Base-by-base conservation (phyloP, 2,888 invertebrate species). In the Scrobipalpa costella region DNA sequence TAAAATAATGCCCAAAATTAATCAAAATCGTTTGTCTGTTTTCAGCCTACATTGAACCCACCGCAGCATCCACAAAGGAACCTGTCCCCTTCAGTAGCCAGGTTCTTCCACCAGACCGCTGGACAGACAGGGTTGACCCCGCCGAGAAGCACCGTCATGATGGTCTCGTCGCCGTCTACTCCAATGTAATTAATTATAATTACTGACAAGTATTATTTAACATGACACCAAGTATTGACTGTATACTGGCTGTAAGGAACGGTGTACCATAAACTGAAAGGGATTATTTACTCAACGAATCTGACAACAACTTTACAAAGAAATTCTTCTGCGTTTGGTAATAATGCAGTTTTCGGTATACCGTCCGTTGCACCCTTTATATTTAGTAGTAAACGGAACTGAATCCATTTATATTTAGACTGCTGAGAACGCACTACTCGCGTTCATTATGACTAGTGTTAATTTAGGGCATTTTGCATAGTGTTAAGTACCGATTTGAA, bases 71-170 rank as follows among this genome's bases (percentile, higher is more conserved):
- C 78, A 15, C 69, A 73, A 5, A 77, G 85, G 68, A 86, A 84
- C 67, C 73, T 90, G 55, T 91, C 91, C 6, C 91, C 91, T 9
- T 90, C 90, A 1, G 91, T 91, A 7, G 90, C 89, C 11, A 79
- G 81, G 67, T 91, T 91, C 72, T 91, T 91, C 66, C 72, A 86
- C 67, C 85, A 89, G 73, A 85, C 88, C 40, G 80, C 85, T 27
- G 76, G 72, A 55, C 88, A 86, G 66, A 64, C 83, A 0, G 75
- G 80, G 2, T 69, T 88, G 63, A 79, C 81, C n/a, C 81, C 88
- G n/a, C 80, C 88, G 44, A 76, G 76, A 63, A 73, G 71, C 66
- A 66, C 69, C 34, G 58, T 72, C 19, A 36, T 71, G 19, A 64
- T 73, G 1, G 62, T 67, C 17, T 71, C 71, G 33, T 77, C 84